phyloP scores from a whole-genome alignment of 2,888 invertebrate genomes.

The Hoplodrina blanda region DNA sequence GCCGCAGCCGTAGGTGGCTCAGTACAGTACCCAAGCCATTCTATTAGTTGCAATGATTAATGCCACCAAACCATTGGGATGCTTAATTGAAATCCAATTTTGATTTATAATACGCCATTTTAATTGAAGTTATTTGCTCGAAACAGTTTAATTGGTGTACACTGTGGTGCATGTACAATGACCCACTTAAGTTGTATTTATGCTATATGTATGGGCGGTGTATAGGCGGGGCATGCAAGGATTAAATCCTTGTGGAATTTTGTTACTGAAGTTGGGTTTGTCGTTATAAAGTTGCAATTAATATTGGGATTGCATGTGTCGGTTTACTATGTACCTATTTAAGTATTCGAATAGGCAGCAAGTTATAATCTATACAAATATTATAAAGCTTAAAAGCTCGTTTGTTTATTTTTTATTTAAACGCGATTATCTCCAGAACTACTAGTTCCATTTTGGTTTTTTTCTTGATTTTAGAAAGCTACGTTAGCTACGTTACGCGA shows the following conservation, averaged over 20 bases:
- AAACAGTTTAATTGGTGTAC: constrained; percentile 64
- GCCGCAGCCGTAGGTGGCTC: constrained; percentile 64
- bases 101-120: constrained; percentile 77
- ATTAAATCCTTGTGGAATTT: constrained; percentile 35
- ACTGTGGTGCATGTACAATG: constrained; percentile 43
- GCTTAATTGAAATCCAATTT: constrained; percentile 82
- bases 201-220: constrained; percentile 44
- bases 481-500: no score
- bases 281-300: constrained; percentile 25
- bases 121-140: constrained; percentile 74
- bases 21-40: constrained; percentile 67
- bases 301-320: constrained; percentile 12
- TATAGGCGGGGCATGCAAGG: constrained; percentile 41
- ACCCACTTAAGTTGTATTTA: constrained; percentile 48
- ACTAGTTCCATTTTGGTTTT: no score
- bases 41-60: constrained; percentile 78
- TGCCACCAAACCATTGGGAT: constrained; percentile 75
- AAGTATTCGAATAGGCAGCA: constrained; percentile 1
- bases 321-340: constrained; percentile 6
- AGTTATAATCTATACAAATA: background rate
- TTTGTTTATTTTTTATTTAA: no score
- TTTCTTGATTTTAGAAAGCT: no score
- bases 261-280: constrained; percentile 6
- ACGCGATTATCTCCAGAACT: no score
- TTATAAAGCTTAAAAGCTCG: no score